A percentile compares a stretch with the other conserved stretches of the same genome.
Conservation (phyloP, 2,113 vertebrate genomes). For the Pogona vitticeps region DNA sequence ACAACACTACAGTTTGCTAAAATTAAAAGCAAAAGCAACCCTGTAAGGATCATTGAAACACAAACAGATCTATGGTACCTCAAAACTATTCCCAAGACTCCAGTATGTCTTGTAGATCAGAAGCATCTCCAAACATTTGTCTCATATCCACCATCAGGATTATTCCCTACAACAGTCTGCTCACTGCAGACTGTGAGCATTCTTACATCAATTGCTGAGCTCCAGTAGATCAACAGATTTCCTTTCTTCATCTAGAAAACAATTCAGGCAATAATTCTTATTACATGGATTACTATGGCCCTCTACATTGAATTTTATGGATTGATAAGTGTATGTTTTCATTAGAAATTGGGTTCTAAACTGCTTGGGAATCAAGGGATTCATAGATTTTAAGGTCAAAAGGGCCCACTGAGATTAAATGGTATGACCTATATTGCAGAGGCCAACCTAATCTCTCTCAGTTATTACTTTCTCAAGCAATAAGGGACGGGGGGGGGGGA, state of each 20-base stretch:
- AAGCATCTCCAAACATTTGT: neutral
- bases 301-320: constrained; percentile 12
- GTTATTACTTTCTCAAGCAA: constrained; percentile 9
- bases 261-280: neutral
- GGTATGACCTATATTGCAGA: constrained; percentile 15
- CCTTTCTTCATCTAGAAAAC: neutral
- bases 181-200: neutral
- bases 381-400: constrained; percentile 16
- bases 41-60: neutral
- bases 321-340: neutral
- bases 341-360: constrained; percentile 15
- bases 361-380: constrained; percentile 14
- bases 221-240: neutral
- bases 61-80: neutral
- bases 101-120: neutral
- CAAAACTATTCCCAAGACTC: neutral
- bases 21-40: neutral
- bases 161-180: neutral
- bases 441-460: constrained; percentile 15
- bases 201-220: neutral
- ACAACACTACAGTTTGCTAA: constrained; percentile 9
- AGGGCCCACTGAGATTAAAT: constrained; percentile 17
- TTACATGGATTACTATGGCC: neutral
- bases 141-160: neutral
- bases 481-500: no score